A percentile compares a stretch with the other conserved stretches of the same genome.
phyloP scores from a whole-genome alignment of 2,113 vertebrate genomes.

The Seriola aureovittata region DNA sequence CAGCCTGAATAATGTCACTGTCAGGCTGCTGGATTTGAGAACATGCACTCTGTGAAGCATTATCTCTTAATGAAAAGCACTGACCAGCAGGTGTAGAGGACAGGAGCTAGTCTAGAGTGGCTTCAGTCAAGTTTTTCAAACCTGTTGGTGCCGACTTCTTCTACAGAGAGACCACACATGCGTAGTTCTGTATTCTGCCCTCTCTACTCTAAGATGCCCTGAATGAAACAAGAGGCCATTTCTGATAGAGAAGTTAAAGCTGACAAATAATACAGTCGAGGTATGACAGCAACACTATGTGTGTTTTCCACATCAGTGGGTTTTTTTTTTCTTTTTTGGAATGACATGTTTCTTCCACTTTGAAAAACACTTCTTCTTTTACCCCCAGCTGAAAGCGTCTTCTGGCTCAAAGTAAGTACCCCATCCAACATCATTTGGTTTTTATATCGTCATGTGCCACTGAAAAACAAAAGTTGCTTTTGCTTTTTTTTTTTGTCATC shows the following conservation, averaged over 20 bases:
- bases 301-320: constrained; percentile 53
- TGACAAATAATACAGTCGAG: constrained; percentile 81
- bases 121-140: constrained; percentile 39
- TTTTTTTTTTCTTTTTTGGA: constrained; percentile 58
- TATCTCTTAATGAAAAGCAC: constrained; percentile 14
- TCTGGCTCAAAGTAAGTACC: constrained; percentile 69
- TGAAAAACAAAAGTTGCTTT: constrained; percentile 55
- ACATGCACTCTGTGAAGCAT: constrained; percentile 55
- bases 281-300: constrained; percentile 78
- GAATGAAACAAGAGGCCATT: constrained; percentile 64
- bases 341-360: constrained; percentile 62
- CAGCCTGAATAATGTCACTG: constrained; percentile 28
- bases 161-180: constrained; percentile 32
- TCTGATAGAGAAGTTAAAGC: constrained; percentile 80
- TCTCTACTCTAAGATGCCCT: constrained; percentile 59
- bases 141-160: constrained; percentile 17
- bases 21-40: constrained; percentile 42
- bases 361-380: constrained; percentile 37
- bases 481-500: constrained; percentile 53
- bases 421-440: constrained; percentile 80
- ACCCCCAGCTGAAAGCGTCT: constrained; percentile 59
- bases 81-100: constrained; percentile 45
- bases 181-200: constrained; percentile 38
- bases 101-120: constrained; percentile 20
- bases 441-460: constrained; percentile 75